A percentile compares a stretch with the other conserved stretches of the same genome.
Conservation (phyloP, 2,888 invertebrate species). For the Macropis europaea region DNA sequence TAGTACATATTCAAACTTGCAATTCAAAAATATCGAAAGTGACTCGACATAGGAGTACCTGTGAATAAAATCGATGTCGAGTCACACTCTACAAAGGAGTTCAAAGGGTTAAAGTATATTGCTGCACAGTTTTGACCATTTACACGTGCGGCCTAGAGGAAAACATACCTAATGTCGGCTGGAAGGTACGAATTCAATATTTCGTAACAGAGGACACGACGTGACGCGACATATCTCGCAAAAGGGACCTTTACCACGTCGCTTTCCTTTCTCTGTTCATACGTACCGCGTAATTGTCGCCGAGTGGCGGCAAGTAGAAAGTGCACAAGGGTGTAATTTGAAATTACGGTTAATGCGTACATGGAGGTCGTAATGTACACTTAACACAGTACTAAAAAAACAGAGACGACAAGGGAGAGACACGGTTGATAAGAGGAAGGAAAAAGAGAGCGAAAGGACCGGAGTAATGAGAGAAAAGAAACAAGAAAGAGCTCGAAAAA, state of each 20-base stretch:
- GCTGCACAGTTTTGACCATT: no score
- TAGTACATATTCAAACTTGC: no score
- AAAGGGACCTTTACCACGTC: conserved; percentile 30
- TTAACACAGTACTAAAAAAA: conserved; percentile 38
- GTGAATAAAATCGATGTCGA: no score
- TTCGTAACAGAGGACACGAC: background rate
- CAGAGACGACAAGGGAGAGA: conserved; percentile 29
- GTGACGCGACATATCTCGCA: conserved; percentile 8
- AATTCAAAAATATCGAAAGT: no score
- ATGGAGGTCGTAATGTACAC: conserved; percentile 46
- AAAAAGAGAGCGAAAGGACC: conserved; percentile 9
- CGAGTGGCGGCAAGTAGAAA: conserved; percentile 42
- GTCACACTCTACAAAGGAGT: no score
- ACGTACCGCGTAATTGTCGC: conserved; percentile 42
- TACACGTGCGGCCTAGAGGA: no score
- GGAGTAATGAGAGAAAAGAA: conserved; percentile 44
- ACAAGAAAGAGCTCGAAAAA: conserved; percentile 5
- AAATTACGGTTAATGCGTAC: conserved; percentile 53
- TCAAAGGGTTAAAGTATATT: no score
- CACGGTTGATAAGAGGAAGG: conserved; percentile 40
- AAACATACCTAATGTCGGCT: background rate
- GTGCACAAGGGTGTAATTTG: conserved; percentile 47
- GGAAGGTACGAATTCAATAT: conserved; percentile 22
- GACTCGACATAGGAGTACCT: no score
- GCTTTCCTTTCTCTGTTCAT: conserved; percentile 16